Evolutionary conservation across 1,140 invertebrate species (phyloP).

Genomic region (Campoletis sonorensis): DNA sequence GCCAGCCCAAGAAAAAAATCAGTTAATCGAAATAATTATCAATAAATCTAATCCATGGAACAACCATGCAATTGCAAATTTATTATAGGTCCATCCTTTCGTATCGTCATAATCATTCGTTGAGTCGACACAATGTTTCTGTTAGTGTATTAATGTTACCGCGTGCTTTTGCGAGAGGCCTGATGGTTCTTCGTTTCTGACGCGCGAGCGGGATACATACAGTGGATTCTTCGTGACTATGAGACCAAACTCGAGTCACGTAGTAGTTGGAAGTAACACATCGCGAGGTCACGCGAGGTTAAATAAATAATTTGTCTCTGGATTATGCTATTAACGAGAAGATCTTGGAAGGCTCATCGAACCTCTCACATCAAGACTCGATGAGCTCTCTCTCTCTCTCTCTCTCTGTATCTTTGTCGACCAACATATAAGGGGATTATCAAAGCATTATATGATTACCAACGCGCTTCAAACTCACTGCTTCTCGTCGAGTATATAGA

Average conservation of each 20-base stretch:
- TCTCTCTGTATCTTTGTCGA: too few species aligned
- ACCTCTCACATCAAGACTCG: background rate
- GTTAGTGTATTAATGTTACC: background rate
- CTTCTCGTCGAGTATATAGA: background rate
- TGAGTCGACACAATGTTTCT: background rate
- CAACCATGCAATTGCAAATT: too few species aligned
- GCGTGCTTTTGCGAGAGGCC: background rate
- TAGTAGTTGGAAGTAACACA: background rate
- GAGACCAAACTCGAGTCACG: background rate
- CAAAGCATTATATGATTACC: background rate
- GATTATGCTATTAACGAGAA: conserved; percentile 29
- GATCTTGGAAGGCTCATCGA: conserved; percentile 17
- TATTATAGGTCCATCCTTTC: too few species aligned
- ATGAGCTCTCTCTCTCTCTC: background rate
- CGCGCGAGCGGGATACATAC: background rate
- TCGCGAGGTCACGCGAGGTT: background rate
- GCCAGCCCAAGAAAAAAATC: too few species aligned
- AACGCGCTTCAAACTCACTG: background rate
- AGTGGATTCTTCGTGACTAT: background rate
- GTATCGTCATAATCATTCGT: too few species aligned
- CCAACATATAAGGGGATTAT: background rate
- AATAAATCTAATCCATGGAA: too few species aligned
- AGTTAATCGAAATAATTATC: too few species aligned
- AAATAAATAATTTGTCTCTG: conserved; percentile 23
- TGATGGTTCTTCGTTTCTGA: background rate